Evolutionary conservation across 2,113 vertebrate species (phyloP), one percentile per base, ranked within the genome.

Genomic region (Tragelaphus strepsiceros): DNA sequence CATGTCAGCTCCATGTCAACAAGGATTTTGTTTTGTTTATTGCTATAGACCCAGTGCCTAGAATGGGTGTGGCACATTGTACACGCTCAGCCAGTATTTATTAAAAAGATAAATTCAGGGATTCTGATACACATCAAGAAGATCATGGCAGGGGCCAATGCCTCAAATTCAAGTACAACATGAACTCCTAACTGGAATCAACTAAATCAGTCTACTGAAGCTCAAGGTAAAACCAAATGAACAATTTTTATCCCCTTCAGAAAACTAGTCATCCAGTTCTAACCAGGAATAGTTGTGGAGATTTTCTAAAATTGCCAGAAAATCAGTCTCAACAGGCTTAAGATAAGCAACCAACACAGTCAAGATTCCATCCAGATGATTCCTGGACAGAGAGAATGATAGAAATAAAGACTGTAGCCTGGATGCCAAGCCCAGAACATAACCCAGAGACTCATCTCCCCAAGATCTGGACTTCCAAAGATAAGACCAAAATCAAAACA

Each of bases 31-130:
- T 91, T 94, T 39, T 35, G 21, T 30, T 89, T 26, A 54, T 56
- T 88, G 85, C 39, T 95, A 21, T 87, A 87, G 51, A 54, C 15
- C 39, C 49, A 39, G 19, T 83, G 61, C 54, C 39, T 39, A 26
- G 4, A 74, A 67, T 39, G 21, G 30, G 10, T 54, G 0, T 56
- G 56, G n/a, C 15, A 78, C 22, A 43, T 12, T 91, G 15, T 62
- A 88, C n/a, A 74, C 56, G 2, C 9, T 91, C 86, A 58, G 13
- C 22, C 13, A 59, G 43, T 82, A 95, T 77, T 91, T 83, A 13
- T 94, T 94, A 85, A 95, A 85, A 95, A 85, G 61, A 90, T 90
- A 84, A 83, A 96, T 88, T 78, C 26, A 90, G 39, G 77, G 28
- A 78, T 85, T 89, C 32, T 53, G 53, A 91, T 80, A 21, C 24